Conservation (phyloP, 2,888 invertebrate species). For the Ariolimax columbianus region DNA sequence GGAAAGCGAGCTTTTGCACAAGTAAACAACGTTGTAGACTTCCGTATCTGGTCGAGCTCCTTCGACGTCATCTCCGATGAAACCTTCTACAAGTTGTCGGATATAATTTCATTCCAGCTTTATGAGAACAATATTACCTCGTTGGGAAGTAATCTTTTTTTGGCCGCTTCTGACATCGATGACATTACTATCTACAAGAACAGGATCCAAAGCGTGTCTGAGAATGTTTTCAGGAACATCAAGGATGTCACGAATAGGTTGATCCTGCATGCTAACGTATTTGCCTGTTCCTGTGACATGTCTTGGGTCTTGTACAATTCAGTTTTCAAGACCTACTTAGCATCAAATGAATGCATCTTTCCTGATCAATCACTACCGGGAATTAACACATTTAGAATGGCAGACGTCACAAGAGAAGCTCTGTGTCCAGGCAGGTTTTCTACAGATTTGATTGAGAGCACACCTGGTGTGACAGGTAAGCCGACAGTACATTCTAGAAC, state of each 20-base stretch:
- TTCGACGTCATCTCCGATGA: constrained; percentile 30
- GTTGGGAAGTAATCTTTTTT: constrained; percentile 18
- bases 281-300: constrained; percentile 35
- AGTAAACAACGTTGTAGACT: constrained; percentile 14
- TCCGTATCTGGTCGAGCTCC: constrained; percentile 1
- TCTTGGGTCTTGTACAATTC: constrained; percentile 25
- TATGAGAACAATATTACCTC: constrained; percentile 32
- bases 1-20: constrained; percentile 37
- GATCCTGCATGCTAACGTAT: constrained; percentile 13
- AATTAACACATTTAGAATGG: constrained; percentile 25
- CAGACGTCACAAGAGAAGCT: constrained; percentile 22
- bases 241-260: background rate
- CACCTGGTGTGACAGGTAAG: background rate
- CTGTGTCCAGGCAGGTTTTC: background rate
- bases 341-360: constrained; percentile 32
- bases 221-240: constrained; percentile 8
- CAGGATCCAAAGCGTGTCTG: background rate
- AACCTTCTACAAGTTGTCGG: constrained; percentile 23
- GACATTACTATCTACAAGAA: constrained; percentile 25
- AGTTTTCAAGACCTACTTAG: background rate
- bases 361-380: background rate
- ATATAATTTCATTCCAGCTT: constrained; percentile 14
- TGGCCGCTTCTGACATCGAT: constrained; percentile 5
- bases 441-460: background rate
- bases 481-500: background rate